These are phyloP conservation scores for Eulithis prunata DNA, from an alignment of 2,888 invertebrate species.

Conservation along the genomic window DNA sequence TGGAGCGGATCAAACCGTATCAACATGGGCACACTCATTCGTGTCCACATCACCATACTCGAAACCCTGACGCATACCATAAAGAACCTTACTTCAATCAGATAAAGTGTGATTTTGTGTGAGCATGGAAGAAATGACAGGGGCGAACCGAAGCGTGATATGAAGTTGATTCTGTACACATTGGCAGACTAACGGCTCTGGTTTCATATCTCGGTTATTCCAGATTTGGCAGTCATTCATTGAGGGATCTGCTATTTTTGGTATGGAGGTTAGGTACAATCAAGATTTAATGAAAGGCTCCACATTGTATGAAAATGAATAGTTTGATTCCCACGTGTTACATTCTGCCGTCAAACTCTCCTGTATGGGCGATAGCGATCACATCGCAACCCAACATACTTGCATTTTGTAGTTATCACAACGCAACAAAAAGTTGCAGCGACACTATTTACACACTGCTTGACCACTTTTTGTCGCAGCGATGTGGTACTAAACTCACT, in stretches of 20 bases:
- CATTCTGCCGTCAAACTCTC: too few relatives aligned
- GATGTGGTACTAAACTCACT: too few relatives aligned
- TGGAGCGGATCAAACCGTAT: conserved; percentile 34
- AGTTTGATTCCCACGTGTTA: too few relatives aligned
- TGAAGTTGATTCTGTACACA: conserved; percentile 33
- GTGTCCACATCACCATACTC: conserved; percentile 21
- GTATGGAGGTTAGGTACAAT: conserved; percentile 6
- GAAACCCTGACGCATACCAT: conserved; percentile 5
- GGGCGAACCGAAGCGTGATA: conserved; percentile 32
- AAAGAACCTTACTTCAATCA: conserved; percentile 4
- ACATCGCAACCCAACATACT: too few relatives aligned
- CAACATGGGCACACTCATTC: conserved; percentile 23
- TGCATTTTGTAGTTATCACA: too few relatives aligned
- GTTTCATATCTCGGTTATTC: conserved; percentile 35
- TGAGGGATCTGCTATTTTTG: conserved; percentile 9
- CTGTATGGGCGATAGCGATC: too few relatives aligned
- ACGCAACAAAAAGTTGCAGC: too few relatives aligned
- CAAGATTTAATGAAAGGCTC: too few relatives aligned
- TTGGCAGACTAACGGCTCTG: conserved; percentile 34
- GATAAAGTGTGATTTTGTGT: conserved; percentile 17
- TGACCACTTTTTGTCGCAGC: too few relatives aligned
- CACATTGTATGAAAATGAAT: too few relatives aligned
- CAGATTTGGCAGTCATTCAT: conserved; percentile 33
- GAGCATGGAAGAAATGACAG: conserved; percentile 13
- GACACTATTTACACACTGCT: too few relatives aligned